phyloP scores from a whole-genome alignment of 2,113 vertebrate species.

The Narcine bancroftii region DNA sequence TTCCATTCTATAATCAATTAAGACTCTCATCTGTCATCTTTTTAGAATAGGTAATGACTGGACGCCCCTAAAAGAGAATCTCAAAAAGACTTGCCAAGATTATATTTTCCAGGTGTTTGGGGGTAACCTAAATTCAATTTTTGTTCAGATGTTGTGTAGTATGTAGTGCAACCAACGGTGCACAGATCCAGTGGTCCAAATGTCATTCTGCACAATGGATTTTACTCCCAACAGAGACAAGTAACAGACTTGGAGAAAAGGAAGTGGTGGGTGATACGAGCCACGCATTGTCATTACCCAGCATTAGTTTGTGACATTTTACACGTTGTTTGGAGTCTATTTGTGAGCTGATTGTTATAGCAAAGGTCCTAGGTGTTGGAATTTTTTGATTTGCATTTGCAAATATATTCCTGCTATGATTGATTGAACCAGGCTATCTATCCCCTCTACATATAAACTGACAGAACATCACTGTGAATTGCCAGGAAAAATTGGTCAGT shows the following conservation, averaged over 20 bases:
- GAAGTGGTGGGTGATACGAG: neutral
- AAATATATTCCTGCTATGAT: neutral
- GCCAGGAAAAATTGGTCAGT: neutral
- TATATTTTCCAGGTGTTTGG: neutral
- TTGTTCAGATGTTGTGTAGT: neutral
- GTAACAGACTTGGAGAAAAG: neutral
- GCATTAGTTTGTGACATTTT: neutral
- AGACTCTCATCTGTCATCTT: neutral
- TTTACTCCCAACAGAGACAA: neutral
- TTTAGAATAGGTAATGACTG: neutral
- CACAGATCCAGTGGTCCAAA: neutral
- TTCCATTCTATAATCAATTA: neutral
- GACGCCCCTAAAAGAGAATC: neutral
- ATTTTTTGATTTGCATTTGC: conserved; percentile 1
- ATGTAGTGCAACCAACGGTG: neutral
- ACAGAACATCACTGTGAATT: neutral
- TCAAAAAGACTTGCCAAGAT: neutral
- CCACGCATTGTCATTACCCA: neutral
- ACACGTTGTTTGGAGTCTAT: neutral
- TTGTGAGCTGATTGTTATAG: neutral
- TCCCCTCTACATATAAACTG: neutral
- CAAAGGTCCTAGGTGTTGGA: neutral
- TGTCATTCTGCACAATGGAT: neutral
- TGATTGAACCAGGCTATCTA: neutral
- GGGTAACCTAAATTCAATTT: neutral